These are phyloP conservation scores for Cordilura impudica DNA, from an alignment of 2,888 invertebrate species.

Conservation along the genomic window DNA sequence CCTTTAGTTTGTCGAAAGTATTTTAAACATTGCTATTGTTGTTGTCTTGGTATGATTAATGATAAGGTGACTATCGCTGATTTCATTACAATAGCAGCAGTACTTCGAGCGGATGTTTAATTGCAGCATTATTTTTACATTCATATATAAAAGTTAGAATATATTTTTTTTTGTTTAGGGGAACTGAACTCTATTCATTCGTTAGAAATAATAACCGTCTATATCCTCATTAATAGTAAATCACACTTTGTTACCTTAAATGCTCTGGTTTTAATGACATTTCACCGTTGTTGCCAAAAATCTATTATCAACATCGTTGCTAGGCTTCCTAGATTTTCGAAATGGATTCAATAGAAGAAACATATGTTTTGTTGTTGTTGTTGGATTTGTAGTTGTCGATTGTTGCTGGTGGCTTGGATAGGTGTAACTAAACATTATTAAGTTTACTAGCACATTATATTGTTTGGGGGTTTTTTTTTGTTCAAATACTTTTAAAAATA, in stretches of 20 bases:
- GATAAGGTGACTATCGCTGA: background rate
- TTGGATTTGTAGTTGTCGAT: background rate
- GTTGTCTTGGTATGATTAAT: background rate
- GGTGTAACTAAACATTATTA: background rate
- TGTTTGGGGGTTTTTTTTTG: background rate
- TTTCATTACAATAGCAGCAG: background rate
- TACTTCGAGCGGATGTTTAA: background rate
- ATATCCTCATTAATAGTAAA: conserved; percentile 49
- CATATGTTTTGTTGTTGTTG: conserved; percentile 1
- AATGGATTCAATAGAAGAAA: background rate
- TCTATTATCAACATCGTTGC: background rate
- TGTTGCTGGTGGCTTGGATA: conserved; percentile 5
- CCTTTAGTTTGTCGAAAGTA: background rate
- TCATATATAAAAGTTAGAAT: too few species aligned
- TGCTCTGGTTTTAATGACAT: conserved; percentile 32
- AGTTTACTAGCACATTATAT: conserved; percentile 5
- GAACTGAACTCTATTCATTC: background rate
- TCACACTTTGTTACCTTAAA: conserved; percentile 46
- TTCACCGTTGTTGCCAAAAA: conserved; percentile 5
- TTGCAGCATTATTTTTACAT: conserved; percentile 1
- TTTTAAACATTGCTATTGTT: conserved; percentile 1
- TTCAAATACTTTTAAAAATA: background rate
- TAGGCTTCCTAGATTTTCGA: background rate
- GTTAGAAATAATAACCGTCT: conserved; percentile 32
- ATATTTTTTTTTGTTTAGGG: background rate